A percentile compares a stretch with the other conserved stretches of the same genome.
phyloP scores from a whole-genome alignment of 2,113 vertebrate genomes.

The Euleptes europaea region DNA sequence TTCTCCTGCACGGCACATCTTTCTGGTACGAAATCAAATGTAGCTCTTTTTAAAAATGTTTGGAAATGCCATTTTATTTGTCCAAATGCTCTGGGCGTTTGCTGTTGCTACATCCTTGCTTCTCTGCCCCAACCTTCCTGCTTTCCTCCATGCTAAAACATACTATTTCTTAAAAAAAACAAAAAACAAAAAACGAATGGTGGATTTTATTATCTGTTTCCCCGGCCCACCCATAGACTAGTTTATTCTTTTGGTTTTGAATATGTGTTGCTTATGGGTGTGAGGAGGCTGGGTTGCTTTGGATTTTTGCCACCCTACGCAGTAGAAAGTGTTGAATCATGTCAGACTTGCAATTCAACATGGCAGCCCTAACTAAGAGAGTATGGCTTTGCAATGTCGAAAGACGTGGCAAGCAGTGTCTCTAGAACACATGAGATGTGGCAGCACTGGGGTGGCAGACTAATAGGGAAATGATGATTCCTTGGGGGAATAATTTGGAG shows the following conservation, averaged over 20 bases:
- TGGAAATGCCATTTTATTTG: constrained; percentile 51
- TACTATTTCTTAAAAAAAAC: constrained; percentile 11
- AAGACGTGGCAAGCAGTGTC: constrained; percentile 25
- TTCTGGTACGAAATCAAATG: constrained; percentile 69
- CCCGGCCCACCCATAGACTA: background rate
- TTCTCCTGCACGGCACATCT: constrained; percentile 68
- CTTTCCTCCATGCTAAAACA: constrained; percentile 46
- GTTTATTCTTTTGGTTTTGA: background rate
- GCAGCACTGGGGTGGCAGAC: background rate
- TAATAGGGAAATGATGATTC: background rate
- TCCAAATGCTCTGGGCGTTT: constrained; percentile 53
- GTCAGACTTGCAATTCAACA: constrained; percentile 71
- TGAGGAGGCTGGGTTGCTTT: constrained; percentile 12
- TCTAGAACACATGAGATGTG: background rate
- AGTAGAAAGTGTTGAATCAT: constrained; percentile 54
- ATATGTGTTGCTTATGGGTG: background rate
- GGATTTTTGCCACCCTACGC: constrained; percentile 17
- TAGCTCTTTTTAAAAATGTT: constrained; percentile 62
- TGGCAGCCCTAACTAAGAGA: constrained; percentile 63
- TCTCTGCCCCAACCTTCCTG: constrained; percentile 22
- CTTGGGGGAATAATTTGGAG: constrained; percentile 1
- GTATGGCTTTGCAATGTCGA: constrained; percentile 17
- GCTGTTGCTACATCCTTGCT: constrained; percentile 39
- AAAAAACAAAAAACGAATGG: constrained; percentile 12
- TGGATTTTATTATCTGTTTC: constrained; percentile 13